These are phyloP conservation scores for Exephanes ischioxanthus DNA, from an alignment of 2,888 invertebrate genomes.

Conservation along the genomic window DNA sequence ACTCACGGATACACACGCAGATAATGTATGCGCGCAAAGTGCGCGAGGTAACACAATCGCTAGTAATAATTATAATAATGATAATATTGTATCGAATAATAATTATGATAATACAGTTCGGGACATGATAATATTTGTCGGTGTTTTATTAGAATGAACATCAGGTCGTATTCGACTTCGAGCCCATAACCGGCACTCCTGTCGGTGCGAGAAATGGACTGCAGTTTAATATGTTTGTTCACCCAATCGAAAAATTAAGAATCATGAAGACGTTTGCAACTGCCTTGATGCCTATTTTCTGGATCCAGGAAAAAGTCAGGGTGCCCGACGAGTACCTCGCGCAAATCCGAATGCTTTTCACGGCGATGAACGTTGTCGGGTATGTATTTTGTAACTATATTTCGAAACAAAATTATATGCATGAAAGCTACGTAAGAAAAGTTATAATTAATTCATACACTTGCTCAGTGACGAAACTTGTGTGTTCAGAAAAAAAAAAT, in stretches of 20 bases:
- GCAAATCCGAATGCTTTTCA: conserved; percentile 77
- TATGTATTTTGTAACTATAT: conserved; percentile 63
- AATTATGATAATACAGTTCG: background rate
- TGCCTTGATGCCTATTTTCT: conserved; percentile 90
- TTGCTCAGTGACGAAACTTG: too few relatives aligned
- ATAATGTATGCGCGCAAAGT: too few relatives aligned
- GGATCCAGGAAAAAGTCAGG: conserved; percentile 91
- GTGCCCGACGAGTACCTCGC: conserved; percentile 76
- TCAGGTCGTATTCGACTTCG: conserved; percentile 91
- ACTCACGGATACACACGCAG: too few relatives aligned
- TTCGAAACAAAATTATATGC: too few relatives aligned
- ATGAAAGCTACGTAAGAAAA: background rate
- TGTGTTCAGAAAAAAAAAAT: background rate
- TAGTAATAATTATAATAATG: background rate
- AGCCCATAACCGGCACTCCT: conserved; percentile 92
- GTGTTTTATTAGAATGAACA: conserved; percentile 87
- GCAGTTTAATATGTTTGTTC: conserved; percentile 90
- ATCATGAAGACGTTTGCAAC: conserved; percentile 89
- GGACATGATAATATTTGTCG: too few relatives aligned
- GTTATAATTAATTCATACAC: background rate
- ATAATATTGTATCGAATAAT: background rate
- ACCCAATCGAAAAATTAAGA: conserved; percentile 89
- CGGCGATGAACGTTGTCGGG: conserved; percentile 68
- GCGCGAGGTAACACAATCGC: too few relatives aligned
- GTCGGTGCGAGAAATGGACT: conserved; percentile 90